Evolutionary conservation across 2,888 invertebrate species (phyloP), one percentile per base, ranked within the genome.

Genomic region (Saturnia pavonia): DNA sequence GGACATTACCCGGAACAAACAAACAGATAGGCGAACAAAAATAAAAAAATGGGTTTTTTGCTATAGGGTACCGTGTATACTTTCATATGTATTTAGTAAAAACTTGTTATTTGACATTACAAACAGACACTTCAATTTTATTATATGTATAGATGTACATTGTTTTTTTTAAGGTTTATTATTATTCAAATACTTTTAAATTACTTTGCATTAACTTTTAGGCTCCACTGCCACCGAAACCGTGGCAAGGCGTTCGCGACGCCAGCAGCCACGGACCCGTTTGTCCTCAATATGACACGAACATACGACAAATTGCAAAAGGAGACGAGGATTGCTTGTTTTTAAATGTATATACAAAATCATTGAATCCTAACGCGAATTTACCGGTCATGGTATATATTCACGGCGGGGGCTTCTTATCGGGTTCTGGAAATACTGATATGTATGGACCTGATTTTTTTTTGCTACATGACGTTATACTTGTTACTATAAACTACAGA

Each of bases 331-430:
- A 91, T 74, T 91, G 91, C 43, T 80, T 91, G 25, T 88, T 84
- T 51, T 73, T 91, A 2, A 91, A 91, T 63, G 80, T 91, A 2
- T 91, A 91, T 69, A 85, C 89, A 9, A 85, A 82, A 75, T 79
- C 82, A 4, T 54, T 87, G 51, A 69, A 74, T 11, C 70, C 73
- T 16, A 73, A 71, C 25, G 76, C 82, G 4, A 83, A 82, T 69
- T 74, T 85, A n/a, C 90, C 92, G 0, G 94, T 92, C 1, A 88
- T 94, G 86, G 86, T 94, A 0, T 93, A 83, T 76, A 86, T 93
- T 54, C 91, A 93, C 71, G 92, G 92, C 6, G 94, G 93, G 1
- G 87, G 82, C 9, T 92, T 84, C 71, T 79, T 85, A 73, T 84
- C 84, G 25, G 92, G 92, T 1, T 88, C 89, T 0, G 91, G 91